Percentiles rank a stretch among this genome's conserved stretches.
phyloP scores from a whole-genome alignment of 2,888 invertebrate genomes.

The Seladonia tumulorum region DNA sequence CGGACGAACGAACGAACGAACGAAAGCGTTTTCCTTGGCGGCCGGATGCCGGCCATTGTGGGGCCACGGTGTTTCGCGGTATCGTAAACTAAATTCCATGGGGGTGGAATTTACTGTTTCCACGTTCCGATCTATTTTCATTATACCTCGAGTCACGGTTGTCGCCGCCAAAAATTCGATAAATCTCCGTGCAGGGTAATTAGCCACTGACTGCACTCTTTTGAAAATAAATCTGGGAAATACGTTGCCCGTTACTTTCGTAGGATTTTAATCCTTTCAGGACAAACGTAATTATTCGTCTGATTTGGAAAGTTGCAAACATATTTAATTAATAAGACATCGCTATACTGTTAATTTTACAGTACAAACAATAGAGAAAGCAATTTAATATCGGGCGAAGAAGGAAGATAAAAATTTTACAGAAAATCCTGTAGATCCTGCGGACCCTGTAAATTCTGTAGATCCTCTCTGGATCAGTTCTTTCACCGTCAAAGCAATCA shows the following conservation, averaged over 20 bases:
- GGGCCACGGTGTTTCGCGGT: slow-evolving; percentile 62
- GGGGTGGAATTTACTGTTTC: slow-evolving; percentile 66
- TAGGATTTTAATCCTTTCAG: not conserved
- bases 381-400: too few species aligned
- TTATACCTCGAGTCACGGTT: slow-evolving; percentile 22
- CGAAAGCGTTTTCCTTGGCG: slow-evolving; percentile 68
- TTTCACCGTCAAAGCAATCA: not conserved
- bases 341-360: too few species aligned
- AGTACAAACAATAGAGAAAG: too few species aligned
- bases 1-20: slow-evolving; percentile 40
- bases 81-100: slow-evolving; percentile 64
- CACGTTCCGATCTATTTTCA: slow-evolving; percentile 71
- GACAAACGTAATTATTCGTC: too few species aligned
- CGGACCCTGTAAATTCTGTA: not conserved
- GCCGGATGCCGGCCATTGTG: slow-evolving; percentile 38
- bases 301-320: too few species aligned
- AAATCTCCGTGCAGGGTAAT: slow-evolving; percentile 48
- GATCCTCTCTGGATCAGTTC: too few species aligned
- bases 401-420: not conserved
- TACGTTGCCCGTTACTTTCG: slow-evolving; percentile 32
- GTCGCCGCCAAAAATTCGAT: slow-evolving; percentile 48
- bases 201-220: slow-evolving; percentile 30
- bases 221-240: not conserved
- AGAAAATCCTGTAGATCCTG: not conserved
- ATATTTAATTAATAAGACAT: too few species aligned